Evolutionary conservation across 2,888 invertebrate genomes (phyloP), one percentile per base, ranked within the genome.

Genomic region (Drosophila nigritarsus): DNA sequence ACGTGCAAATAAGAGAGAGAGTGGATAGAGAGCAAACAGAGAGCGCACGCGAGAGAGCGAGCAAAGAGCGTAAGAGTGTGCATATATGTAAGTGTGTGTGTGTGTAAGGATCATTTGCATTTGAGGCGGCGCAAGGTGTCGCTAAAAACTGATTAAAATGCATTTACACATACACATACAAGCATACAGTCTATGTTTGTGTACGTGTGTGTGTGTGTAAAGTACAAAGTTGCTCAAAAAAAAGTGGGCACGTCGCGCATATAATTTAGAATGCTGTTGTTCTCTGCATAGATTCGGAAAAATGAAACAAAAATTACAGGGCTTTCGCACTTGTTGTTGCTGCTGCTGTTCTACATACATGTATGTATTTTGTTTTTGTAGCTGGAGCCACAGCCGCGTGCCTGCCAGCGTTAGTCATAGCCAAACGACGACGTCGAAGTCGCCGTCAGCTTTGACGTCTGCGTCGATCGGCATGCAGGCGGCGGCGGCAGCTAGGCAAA

Each of bases 181-280:
- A 56, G 7, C 20, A 24, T 20, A 24, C 8, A 15, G 15, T 24
- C 1, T 42, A 20, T 24, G 18, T 60, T 34, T 59, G 59, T 18
- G 27, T 20, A 48, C 40, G 15, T 60, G 38, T 56, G 59, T 48
- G 55, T 53, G 42, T 63, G 34, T 15, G 24, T 24, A 55, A 71
- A 68, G 69, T 68, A 78, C 82, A 76, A 73, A 69, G 42, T 78
- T 79, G 78, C 61, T 72, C 55, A 86, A 84, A 88, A 87, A 87
- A 87, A 87, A 87, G 87, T 87, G 90, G 87, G 87, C 87, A 90
- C 87, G 87, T 87, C 87, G 90, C 64, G 83, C 87, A 83, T 90
- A 86, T 88, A n/a, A n/a, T 82, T 89, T 81, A 71, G 62, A 56
- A 71, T 74, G 30, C 55, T 73, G 45, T 61, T 79, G 45, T 65